Evolutionary conservation across 2,888 invertebrate genomes (phyloP).

Genomic region (Sinodicranocentrus sp.): DNA sequence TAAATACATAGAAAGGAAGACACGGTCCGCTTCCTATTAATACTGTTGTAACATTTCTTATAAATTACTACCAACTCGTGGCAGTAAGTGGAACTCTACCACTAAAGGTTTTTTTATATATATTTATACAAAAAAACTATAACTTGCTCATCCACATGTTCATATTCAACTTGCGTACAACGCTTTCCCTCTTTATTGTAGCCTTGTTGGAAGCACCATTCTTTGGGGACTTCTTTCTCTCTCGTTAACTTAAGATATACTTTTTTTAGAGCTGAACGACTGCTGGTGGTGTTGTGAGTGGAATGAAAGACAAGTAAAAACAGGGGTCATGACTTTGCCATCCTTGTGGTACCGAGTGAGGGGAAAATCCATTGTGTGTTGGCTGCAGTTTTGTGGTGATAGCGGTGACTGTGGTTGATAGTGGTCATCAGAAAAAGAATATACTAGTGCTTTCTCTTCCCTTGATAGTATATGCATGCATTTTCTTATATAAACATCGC

Average conservation of each 20-base stretch:
- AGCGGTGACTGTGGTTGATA: constrained; percentile 45
- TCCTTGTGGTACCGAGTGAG: constrained; percentile 27
- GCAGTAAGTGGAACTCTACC: too few species aligned
- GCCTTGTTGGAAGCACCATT: too few species aligned
- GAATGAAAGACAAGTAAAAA: constrained; percentile 50
- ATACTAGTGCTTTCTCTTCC: background rate
- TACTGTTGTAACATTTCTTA: background rate
- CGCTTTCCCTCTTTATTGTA: constrained; percentile 20
- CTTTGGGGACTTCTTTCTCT: constrained; percentile 47
- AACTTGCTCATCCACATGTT: constrained; percentile 9
- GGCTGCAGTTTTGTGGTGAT: constrained; percentile 7
- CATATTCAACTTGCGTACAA: constrained; percentile 9
- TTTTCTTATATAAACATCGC: too few species aligned
- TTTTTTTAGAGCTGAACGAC: background rate
- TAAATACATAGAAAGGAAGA: background rate
- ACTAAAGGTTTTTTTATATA: background rate
- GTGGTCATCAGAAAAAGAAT: constrained; percentile 44
- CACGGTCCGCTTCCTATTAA: background rate
- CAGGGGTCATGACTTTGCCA: constrained; percentile 58
- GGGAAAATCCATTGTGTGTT: constrained; percentile 42
- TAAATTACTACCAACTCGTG: background rate
- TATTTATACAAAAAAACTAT: background rate
- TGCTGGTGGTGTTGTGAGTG: constrained; percentile 10
- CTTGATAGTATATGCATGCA: background rate
- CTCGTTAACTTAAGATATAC: constrained; percentile 10